Conservation (phyloP, 2,797 vertebrate genomes). For the Lepus oiostolus region DNA sequence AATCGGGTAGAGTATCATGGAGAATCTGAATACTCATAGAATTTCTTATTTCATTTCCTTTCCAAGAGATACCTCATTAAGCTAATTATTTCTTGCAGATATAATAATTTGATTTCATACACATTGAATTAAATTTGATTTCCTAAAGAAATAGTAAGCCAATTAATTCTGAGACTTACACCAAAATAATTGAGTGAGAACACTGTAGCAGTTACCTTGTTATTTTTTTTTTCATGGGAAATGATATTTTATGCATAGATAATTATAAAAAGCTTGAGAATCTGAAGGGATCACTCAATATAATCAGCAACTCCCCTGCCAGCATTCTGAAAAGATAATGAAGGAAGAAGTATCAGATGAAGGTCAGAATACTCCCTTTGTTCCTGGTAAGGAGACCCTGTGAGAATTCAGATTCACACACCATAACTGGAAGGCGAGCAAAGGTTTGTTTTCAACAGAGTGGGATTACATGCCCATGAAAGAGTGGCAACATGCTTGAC, state of each 20-base stretch:
- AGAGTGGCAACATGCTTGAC: neutral
- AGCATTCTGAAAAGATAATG: neutral
- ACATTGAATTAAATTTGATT: neutral
- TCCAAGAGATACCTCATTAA: neutral
- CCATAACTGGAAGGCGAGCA: no score
- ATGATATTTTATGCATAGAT: neutral
- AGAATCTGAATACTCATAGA: neutral
- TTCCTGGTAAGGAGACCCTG: neutral
- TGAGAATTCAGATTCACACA: neutral
- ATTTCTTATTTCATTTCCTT: neutral
- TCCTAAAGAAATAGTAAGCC: slow-evolving; percentile 16
- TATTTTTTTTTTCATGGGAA: slow-evolving; percentile 1
- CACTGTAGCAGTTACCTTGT: neutral
- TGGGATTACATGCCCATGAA: neutral
- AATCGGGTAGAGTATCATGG: neutral
- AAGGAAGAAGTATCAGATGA: neutral
- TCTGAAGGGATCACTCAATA: neutral
- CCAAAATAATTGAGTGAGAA: slow-evolving; percentile 34
- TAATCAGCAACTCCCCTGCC: neutral
- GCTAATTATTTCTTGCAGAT: neutral
- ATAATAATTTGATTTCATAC: neutral
- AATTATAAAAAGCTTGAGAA: neutral
- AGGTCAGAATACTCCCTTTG: neutral
- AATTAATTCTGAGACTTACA: slow-evolving; percentile 48
- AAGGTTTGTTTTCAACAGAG: neutral